phyloP scores from a whole-genome alignment of 1,140 invertebrate species.

The Megalonaias nervosa region DNA sequence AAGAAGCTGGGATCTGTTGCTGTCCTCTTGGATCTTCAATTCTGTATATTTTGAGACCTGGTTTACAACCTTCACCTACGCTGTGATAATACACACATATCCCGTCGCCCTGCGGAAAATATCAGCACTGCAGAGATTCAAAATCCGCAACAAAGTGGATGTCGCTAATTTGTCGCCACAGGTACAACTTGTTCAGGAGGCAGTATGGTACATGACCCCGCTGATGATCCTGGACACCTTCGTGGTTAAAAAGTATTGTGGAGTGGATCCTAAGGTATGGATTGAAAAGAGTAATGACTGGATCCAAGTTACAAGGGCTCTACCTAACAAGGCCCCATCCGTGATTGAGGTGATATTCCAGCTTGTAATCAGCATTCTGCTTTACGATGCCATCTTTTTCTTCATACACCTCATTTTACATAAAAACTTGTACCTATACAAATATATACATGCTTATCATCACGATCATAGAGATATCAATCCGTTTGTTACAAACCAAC shows the following conservation, averaged over 20 bases:
- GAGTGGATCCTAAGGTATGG: slow-evolving; percentile 47
- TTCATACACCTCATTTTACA: slow-evolving; percentile 55
- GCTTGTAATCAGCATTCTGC: slow-evolving; percentile 44
- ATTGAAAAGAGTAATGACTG: slow-evolving; percentile 32
- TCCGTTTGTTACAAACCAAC: slow-evolving; percentile 59
- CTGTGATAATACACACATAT: slow-evolving; percentile 47
- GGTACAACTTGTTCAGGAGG: slow-evolving; percentile 31
- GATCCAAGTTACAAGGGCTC: slow-evolving; percentile 56
- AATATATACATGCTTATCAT: slow-evolving; percentile 53
- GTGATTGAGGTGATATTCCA: slow-evolving; percentile 44
- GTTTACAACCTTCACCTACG: slow-evolving; percentile 50
- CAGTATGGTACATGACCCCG: slow-evolving; percentile 47
- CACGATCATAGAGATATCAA: slow-evolving; percentile 61
- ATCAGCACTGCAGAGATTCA: slow-evolving; percentile 45
- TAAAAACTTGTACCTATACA: slow-evolving; percentile 56
- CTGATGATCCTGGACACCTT: slow-evolving; percentile 59
- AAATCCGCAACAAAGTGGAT: slow-evolving; percentile 46
- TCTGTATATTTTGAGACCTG: slow-evolving; percentile 63
- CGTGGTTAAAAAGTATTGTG: slow-evolving; percentile 59
- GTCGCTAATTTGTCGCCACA: slow-evolving; percentile 39
- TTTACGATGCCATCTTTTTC: slow-evolving; percentile 61
- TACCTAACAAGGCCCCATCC: slow-evolving; percentile 51
- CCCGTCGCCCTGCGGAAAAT: slow-evolving; percentile 48
- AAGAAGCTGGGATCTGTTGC: slow-evolving; percentile 28
- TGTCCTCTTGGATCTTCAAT: slow-evolving; percentile 39